Base-by-base conservation (phyloP, 2,888 invertebrate species). In the Dryococelus australis region DNA sequence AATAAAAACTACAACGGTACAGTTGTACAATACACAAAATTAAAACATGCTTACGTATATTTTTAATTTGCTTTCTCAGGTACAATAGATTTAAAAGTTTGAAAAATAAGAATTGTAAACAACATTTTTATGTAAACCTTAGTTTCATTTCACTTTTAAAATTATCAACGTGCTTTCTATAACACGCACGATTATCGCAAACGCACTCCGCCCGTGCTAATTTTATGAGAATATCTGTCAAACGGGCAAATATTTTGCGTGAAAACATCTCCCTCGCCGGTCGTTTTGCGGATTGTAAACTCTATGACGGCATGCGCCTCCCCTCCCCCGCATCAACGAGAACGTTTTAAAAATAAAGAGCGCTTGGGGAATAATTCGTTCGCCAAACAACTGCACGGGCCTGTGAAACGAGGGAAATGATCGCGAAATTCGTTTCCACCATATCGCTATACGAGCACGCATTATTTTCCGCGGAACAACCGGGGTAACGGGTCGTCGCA, bases 161-260 rank as follows among this genome's bases (percentile, higher is more conserved):
- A 65, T 20, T 24, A 65, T 65, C 65, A 20, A 24, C 6, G 24
- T 20, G 24, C 16, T 13, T 65, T 65, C 10, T 65, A 65, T 12
- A 65, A 65, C 65, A 65, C 65, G 65, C 20, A 5, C 20, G 65
- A 65, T 16, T 12, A 65, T 65, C 65, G 65, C 65, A 24, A 65
- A 65, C 16, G 20, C 24, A 5, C 24, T 24, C 24, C 20, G 5
- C 65, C 20, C 20, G 20, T 6, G 16, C 24, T 13, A 12, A 20
- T 6, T 65, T 9, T 65, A 65, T 65, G 13, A 65, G 8, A 65
- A 65, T 16, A 65, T 20, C 13, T 65, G 20, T 16, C 10, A 65
- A 65, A 65, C 65, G 65, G 65, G 65, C 65, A 65, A 65, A 65
- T 65, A 65, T 65, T 65, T 65, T 65, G 65, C 65, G 20, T 65